Evolutionary conservation across 1,140 invertebrate genomes (phyloP).

Genomic region (Megalopta genalis): DNA sequence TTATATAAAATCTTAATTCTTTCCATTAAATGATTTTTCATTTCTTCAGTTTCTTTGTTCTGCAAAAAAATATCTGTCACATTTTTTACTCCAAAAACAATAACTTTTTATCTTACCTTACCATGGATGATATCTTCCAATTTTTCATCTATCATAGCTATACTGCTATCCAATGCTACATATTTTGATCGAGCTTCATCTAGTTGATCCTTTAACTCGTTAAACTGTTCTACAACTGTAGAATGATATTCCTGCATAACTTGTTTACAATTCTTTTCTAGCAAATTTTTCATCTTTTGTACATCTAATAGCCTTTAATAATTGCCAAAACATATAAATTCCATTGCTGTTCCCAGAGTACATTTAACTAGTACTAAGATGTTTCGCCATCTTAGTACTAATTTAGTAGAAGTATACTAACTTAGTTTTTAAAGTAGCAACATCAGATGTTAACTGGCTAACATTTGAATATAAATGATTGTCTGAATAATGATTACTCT

Average conservation of each 20-base stretch:
- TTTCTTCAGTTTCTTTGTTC: slow-evolving; percentile 45
- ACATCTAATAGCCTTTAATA: slow-evolving; percentile 59
- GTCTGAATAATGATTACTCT: slow-evolving; percentile 22
- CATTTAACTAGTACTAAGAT: not conserved
- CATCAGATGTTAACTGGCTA: slow-evolving; percentile 60
- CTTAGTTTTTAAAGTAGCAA: slow-evolving; percentile 63
- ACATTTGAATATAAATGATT: slow-evolving; percentile 51
- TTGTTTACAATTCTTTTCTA: slow-evolving; percentile 58
- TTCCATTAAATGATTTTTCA: slow-evolving; percentile 59
- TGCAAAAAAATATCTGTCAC: slow-evolving; percentile 31
- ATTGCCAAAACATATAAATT: not conserved
- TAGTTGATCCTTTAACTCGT: slow-evolving; percentile 60
- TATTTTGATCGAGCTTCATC: slow-evolving; percentile 55
- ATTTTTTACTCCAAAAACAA: slow-evolving; percentile 7
- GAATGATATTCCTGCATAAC: slow-evolving; percentile 60
- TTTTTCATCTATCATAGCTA: slow-evolving; percentile 45
- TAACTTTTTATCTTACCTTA: slow-evolving; percentile 49
- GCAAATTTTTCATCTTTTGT: slow-evolving; percentile 55
- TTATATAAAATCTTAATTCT: slow-evolving; percentile 46
- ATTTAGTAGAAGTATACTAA: slow-evolving; percentile 69
- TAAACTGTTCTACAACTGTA: slow-evolving; percentile 54
- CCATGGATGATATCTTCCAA: slow-evolving; percentile 55
- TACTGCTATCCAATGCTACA: slow-evolving; percentile 42
- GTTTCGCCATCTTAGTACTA: slow-evolving; percentile 8
- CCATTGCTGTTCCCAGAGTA: slow-evolving; percentile 3